phyloP scores from a whole-genome alignment of 2,888 invertebrate species.

The Dorcus hopei region DNA sequence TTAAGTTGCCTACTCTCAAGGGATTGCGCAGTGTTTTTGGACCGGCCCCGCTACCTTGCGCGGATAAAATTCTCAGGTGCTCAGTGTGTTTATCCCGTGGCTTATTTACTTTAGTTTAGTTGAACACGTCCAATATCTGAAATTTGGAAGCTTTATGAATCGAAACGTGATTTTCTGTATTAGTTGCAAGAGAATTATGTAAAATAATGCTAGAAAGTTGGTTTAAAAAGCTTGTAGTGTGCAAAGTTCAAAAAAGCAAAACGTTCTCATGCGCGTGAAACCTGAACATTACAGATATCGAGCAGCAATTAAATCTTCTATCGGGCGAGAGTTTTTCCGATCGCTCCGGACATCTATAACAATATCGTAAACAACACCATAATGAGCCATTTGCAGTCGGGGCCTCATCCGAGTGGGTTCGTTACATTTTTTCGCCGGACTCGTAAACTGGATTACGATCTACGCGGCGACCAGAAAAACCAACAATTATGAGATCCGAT shows the following conservation, averaged over 20 bases:
- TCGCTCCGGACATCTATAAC: conserved; percentile 38
- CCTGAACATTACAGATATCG: conserved; percentile 8
- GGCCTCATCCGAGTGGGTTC: conserved; percentile 27
- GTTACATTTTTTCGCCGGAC: conserved; percentile 28
- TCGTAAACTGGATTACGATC: conserved; percentile 25
- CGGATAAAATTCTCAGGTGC: no score
- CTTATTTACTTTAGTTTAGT: no score
- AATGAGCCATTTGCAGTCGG: conserved; percentile 33
- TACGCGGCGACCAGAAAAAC: conserved; percentile 17
- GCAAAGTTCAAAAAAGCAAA: neutral
- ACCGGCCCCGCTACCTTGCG: no score
- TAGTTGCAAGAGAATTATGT: neutral
- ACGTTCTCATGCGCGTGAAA: conserved; percentile 5
- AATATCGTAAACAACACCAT: conserved; percentile 40
- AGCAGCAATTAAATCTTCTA: conserved; percentile 23
- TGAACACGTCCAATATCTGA: no score
- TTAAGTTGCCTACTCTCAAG: no score
- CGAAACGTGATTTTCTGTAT: no score
- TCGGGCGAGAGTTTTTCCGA: conserved; percentile 27
- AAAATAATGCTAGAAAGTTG: no score
- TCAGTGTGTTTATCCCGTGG: no score
- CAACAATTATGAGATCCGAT: conserved; percentile 12
- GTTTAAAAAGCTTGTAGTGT: neutral
- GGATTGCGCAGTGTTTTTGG: no score
- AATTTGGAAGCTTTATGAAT: no score